Conservation (phyloP, 2,888 invertebrate genomes). For the Liposcelis brunnea region DNA sequence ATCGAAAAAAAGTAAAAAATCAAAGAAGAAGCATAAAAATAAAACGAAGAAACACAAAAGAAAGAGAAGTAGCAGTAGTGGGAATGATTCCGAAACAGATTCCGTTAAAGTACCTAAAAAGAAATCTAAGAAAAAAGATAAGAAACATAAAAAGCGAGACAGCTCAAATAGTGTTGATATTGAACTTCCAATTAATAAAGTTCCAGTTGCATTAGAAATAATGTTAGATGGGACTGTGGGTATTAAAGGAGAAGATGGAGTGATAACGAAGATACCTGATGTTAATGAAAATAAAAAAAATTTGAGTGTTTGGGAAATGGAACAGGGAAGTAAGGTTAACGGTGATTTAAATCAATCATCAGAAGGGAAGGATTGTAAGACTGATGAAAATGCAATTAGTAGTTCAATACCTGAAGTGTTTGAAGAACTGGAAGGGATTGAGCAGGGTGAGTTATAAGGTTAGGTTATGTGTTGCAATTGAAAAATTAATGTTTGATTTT, state of each 20-base stretch:
- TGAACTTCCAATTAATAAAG: background rate
- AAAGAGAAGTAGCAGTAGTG: constrained; percentile 10
- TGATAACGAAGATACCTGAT: constrained; percentile 20
- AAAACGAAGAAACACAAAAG: constrained; percentile 17
- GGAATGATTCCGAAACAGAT: constrained; percentile 11
- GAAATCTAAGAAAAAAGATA: constrained; percentile 23
- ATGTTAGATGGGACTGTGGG: background rate
- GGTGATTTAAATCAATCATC: constrained; percentile 19
- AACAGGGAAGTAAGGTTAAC: constrained; percentile 28
- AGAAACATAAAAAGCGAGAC: constrained; percentile 22
- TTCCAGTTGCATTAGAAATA: constrained; percentile 2
- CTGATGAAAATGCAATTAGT: constrained; percentile 23
- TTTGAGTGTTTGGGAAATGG: constrained; percentile 26
- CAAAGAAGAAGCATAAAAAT: constrained; percentile 17
- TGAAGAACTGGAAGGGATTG: constrained; percentile 14
- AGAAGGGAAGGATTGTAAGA: constrained; percentile 27
- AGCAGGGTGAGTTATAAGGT: constrained; percentile 15
- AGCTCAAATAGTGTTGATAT: background rate
- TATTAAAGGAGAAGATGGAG: constrained; percentile 9
- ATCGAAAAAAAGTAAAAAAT: constrained; percentile 13
- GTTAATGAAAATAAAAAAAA: constrained; percentile 17
- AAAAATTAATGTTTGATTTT: constrained; percentile 2
- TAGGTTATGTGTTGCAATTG: constrained; percentile 3
- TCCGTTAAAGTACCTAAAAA: constrained; percentile 14
- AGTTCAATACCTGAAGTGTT: constrained; percentile 18